A percentile compares a stretch with the other conserved stretches of the same genome.
phyloP scores from a whole-genome alignment of 2,113 vertebrate genomes.

The Beaufortia kweichowensis region DNA sequence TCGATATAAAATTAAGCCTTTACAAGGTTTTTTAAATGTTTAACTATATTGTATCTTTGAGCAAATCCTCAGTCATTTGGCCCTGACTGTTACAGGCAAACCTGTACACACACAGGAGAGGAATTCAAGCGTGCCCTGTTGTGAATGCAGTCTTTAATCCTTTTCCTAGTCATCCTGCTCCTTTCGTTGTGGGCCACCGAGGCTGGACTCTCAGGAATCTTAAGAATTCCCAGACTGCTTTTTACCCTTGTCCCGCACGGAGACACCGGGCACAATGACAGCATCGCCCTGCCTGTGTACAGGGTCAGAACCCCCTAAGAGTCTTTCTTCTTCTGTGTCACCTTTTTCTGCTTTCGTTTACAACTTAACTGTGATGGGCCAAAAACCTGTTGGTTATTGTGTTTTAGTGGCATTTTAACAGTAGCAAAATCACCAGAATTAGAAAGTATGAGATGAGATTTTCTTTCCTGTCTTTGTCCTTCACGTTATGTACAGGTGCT shows the following conservation, averaged over 20 bases:
- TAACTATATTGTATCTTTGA: too few relatives aligned
- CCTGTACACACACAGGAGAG: neutral
- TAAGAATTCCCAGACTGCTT: constrained; percentile 53
- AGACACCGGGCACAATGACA: constrained; percentile 49
- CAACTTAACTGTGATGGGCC: neutral
- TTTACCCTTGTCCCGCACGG: constrained; percentile 46
- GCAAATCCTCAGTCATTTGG: too few relatives aligned
- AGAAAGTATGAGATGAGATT: neutral
- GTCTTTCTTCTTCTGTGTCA: constrained; percentile 21
- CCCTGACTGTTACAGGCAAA: too few relatives aligned
- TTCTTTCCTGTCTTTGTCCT: neutral
- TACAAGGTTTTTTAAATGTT: too few relatives aligned
- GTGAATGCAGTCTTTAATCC: constrained; percentile 55
- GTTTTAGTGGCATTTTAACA: neutral
- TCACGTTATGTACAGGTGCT: neutral
- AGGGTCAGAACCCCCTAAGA: constrained; percentile 35
- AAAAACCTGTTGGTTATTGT: constrained; percentile 16
- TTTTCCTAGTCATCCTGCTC: constrained; percentile 50
- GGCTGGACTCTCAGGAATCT: constrained; percentile 53
- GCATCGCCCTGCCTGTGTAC: constrained; percentile 35
- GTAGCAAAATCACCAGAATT: neutral
- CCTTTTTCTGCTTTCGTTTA: constrained; percentile 28
- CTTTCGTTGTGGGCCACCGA: constrained; percentile 53
- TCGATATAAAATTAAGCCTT: too few relatives aligned
- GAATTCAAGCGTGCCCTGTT: constrained; percentile 46